A percentile compares a stretch with the other conserved stretches of the same genome.
Evolutionary conservation across 2,797 vertebrate genomes (phyloP).

Genomic region (Periparus ater): DNA sequence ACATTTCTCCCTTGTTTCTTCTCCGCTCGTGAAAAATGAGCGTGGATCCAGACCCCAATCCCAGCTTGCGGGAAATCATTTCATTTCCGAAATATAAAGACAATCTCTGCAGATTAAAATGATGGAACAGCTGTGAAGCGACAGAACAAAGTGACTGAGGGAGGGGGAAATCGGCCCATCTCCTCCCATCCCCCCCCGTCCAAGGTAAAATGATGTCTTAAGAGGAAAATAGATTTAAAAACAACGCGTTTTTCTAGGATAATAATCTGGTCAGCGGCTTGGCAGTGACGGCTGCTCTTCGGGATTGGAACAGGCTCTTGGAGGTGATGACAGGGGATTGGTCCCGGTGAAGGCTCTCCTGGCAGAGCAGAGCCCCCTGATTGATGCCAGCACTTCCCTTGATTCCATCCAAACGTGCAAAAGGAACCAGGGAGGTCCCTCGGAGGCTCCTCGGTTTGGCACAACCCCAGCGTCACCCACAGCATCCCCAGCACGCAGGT

Average conservation of each 20-base stretch:
- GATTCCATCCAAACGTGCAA: rapidly evolving
- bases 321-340: background rate
- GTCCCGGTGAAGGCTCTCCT: background rate
- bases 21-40: background rate
- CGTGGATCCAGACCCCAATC: background rate
- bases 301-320: rapidly evolving
- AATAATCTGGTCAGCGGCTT: background rate
- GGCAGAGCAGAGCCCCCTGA: background rate
- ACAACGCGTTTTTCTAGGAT: rapidly evolving
- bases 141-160: background rate
- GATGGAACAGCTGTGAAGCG: constrained; percentile 14
- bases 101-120: constrained; percentile 55
- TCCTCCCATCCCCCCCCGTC: background rate
- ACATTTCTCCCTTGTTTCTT: background rate
- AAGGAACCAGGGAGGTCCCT: background rate
- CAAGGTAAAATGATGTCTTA: background rate
- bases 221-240: background rate
- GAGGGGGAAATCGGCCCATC: background rate
- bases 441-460: background rate
- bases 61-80: background rate
- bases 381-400: background rate
- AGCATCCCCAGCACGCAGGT: rapidly evolving
- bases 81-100: constrained; percentile 13
- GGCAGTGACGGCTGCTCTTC: background rate
- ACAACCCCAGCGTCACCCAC: rapidly evolving